Base-by-base conservation (phyloP, 2,797 vertebrate genomes). In the Sebastolobus alascanus region DNA sequence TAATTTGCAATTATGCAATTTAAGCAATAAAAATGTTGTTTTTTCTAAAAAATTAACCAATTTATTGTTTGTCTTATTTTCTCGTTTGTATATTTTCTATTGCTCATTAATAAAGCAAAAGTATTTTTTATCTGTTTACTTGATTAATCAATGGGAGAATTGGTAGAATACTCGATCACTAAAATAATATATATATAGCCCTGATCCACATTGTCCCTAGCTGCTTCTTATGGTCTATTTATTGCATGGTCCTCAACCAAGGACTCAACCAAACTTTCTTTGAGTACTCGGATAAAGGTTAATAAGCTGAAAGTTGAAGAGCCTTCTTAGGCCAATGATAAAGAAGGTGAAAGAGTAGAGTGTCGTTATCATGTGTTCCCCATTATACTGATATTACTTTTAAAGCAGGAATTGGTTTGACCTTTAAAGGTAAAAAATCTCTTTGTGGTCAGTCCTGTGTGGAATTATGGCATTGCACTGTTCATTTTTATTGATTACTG, bases 271-370 rank as follows among this genome's bases (percentile, higher is more conserved):
- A 55, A 40, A 22, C n/a, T 67, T 61, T 27, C 37, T 74, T 65
- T 63, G 43, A 85, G 65, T 38, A 56, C 69, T 63, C 6, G 8
- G 27, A 68, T 75, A 54, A 84, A 89, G 73, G 79, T 75, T 85
- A 85, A 91, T 87, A 67, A 72, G 54, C n/a, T 83, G 64, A 67
- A 87, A 84, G 87, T 50, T 78, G 18, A 86, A 87, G 43, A 79
- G 18, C 74, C 54, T 67, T 52, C 40, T 73, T 64, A 75, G 70
- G 70, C 16, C 60, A 75, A 52, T 61, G 67, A 77, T 60, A 52
- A 76, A 68, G 61, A 81, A 58, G 25, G 11, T 75, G 43, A 68
- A 60, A 35, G 20, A 60, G 12, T 58, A 18, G 18, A n/a, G 16
- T 54, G 35, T 18, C 4, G 0, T 11, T 27, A 13, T 61, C 40